Evolutionary conservation across 2,888 invertebrate species (phyloP), one percentile per base, ranked within the genome.

Genomic region (Carterocephalus palaemon): DNA sequence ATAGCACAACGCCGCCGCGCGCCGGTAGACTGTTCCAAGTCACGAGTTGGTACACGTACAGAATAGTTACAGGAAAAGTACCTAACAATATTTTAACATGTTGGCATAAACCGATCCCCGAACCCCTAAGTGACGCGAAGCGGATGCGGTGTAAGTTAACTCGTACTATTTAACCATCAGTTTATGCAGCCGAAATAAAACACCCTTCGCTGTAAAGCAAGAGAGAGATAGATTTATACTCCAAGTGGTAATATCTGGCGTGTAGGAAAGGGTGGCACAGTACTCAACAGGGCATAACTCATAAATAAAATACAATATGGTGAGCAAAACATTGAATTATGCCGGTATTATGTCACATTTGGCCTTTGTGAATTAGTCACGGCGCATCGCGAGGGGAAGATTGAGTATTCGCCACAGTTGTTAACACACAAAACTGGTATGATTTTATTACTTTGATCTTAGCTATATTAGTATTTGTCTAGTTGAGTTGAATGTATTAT

Each of bases 271-370:
- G 62, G 79, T 71, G 49, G 54, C 49, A 56, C 24, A 41, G 67
- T 58, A 71, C 60, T 74, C 76, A 74, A 71, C 77, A 65, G 75
- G 59, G 77, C 82, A 85, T 86, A 81, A 84, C 84, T 85, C 85
- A 87, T 88, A 88, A 88, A 88, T 88, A 87, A 87, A 87, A 81
- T 82, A 86, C 85, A 88, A 88, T 88, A 88, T 88, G 87, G 88
- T 87, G 87, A 86, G 85, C 87, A 87, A 85, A 88, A 88, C 86
- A 87, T 85, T 86, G 85, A 84, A 86, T 86, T 86, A 85, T 86
- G 83, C 78, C 59, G 81, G 83, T 84, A 86, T 86, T 86, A 86
- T 84, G 85, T 85, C 86, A 85, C 86, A 86, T 85, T 85, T 85
- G 86, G 84, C 83, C 84, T 85, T 85, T 85, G 84, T 82, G 75